Percentiles rank a stretch among this genome's conserved stretches.
Evolutionary conservation across 1,140 invertebrate genomes (phyloP).

Genomic region (Melipona quadrifasciata): DNA sequence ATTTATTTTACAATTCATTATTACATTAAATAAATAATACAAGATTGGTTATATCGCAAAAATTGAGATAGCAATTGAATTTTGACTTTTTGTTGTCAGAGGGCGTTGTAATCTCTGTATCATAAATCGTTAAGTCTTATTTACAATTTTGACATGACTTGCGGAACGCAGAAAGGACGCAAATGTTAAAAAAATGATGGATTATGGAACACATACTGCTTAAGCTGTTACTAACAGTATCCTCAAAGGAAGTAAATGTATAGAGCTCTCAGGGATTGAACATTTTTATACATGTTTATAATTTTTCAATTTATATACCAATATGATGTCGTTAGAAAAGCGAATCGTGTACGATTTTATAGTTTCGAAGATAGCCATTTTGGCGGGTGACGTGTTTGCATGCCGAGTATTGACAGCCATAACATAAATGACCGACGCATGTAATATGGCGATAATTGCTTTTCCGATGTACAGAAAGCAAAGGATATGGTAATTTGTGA

Average conservation of each 20-base stretch:
- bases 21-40: conserved; percentile 18
- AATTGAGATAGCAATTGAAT: neutral
- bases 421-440: conserved; percentile 35
- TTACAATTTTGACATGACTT: neutral
- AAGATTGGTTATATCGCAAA: neutral
- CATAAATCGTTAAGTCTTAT: neutral
- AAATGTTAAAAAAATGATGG: neutral
- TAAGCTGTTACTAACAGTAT: conserved; percentile 28
- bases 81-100: neutral
- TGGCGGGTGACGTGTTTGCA: conserved; percentile 74
- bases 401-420: conserved; percentile 62
- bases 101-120: neutral
- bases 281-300: conserved; percentile 32
- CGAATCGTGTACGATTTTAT: conserved; percentile 13
- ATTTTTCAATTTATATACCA: conserved; percentile 7
- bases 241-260: conserved; percentile 28
- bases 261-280: conserved; percentile 18
- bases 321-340: neutral
- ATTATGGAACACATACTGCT: conserved; percentile 31
- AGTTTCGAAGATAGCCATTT: conserved; percentile 67
- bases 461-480: neutral
- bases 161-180: neutral
- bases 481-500: neutral
- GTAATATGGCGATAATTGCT: conserved; percentile 27
- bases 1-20: neutral